Percentiles rank a stretch among this genome's conserved stretches.
Conservation (phyloP, 2,888 invertebrate species). For the Thysanoteuthis rhombus region DNA sequence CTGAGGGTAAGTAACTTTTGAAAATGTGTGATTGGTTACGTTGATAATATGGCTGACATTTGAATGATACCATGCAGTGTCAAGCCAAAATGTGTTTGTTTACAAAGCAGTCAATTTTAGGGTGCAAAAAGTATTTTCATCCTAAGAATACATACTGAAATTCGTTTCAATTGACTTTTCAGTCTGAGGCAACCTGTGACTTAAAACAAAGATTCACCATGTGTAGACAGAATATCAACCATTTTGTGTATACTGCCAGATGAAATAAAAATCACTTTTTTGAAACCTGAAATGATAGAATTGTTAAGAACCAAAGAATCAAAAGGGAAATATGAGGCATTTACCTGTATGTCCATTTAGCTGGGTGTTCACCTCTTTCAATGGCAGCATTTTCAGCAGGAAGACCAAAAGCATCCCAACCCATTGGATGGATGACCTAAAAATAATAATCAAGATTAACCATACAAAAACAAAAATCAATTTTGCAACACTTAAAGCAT, state of each 20-base stretch:
- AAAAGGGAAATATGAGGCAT: not conserved
- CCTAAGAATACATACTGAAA: no score
- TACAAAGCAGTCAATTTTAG: no score
- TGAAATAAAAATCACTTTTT: not conserved
- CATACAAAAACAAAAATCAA: not conserved
- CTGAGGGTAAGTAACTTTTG: no score
- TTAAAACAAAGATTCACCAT: no score
- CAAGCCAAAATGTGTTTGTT: no score
- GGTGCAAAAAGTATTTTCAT: no score
- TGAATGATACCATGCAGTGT: no score
- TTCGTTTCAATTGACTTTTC: no score
- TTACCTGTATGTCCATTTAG: constrained; percentile 82
- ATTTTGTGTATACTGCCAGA: not conserved
- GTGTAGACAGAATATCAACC: not conserved
- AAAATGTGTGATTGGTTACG: no score
- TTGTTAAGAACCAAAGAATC: not conserved
- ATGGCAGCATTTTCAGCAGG: constrained; percentile 99
- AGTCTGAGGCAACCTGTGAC: no score
- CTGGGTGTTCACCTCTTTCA: constrained; percentile 81
- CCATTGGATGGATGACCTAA: constrained; percentile 91
- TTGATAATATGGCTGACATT: no score
- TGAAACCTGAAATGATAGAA: not conserved
- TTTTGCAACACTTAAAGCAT: no score
- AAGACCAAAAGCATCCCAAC: constrained; percentile 99
- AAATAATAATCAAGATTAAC: not conserved